Evolutionary conservation across 1,140 invertebrate species (phyloP), one percentile per base, ranked within the genome.

Genomic region (Solen grandis): DNA sequence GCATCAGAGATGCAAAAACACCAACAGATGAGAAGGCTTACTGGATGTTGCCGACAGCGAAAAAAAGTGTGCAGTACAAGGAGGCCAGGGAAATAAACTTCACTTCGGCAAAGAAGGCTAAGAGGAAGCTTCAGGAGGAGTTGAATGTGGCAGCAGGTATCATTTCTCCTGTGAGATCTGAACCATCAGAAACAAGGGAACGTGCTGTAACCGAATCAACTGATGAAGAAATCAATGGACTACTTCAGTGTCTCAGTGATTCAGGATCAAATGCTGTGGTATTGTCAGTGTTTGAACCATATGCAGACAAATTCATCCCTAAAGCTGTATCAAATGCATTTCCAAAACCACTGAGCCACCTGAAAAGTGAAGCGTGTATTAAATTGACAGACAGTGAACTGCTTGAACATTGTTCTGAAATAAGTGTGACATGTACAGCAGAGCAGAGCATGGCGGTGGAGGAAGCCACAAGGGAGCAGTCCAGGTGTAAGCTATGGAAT

Each of bases 381-480:
- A n/a, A n/a, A n/a, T n/a, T n/a, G n/a, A n/a, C n/a, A n/a, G n/a
- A n/a, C n/a, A n/a, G n/a, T n/a, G n/a, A n/a, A n/a, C n/a, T n/a
- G n/a, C n/a, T n/a, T n/a, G n/a, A n/a, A n/a, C n/a, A n/a, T n/a
- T n/a, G n/a, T n/a, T n/a, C n/a, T n/a, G n/a, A n/a, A n/a, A n/a
- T n/a, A n/a, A n/a, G n/a, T n/a, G n/a, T n/a, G n/a, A n/a, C n/a
- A n/a, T n/a, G n/a, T n/a, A n/a, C n/a, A n/a, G n/a, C n/a, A n/a
- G n/a, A n/a, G n/a, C n/a, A n/a, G n/a, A n/a, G n/a, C n/a, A n/a
- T n/a, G n/a, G n/a, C n/a, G n/a, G 70, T 78, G 13, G 78, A 85
- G 68, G 35, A 62, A 27, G 54, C 33, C 19, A 85, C 84, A 16
- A 38, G 73, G 36, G 36, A 72, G 36, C 84, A 87, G 57, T 22